A percentile compares a stretch with the other conserved stretches of the same genome.
Conservation (phyloP, 2,888 invertebrate species). For the Pomacea canaliculata region DNA sequence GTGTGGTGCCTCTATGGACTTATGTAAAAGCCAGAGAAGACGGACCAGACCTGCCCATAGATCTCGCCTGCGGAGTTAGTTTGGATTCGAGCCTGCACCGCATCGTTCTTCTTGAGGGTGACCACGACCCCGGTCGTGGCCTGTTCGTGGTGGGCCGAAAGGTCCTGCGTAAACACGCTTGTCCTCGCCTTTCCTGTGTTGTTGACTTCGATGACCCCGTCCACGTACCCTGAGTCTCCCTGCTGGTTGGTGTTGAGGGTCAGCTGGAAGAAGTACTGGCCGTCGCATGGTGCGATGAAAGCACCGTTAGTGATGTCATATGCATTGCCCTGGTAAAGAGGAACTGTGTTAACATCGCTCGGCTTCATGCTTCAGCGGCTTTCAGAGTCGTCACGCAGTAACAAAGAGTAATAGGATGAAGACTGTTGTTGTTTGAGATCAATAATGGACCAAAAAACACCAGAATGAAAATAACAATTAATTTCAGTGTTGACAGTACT, state of each 20-base stretch:
- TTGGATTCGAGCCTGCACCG: conserved; percentile 25
- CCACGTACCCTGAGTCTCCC: conserved; percentile 28
- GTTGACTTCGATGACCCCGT: conserved; percentile 26
- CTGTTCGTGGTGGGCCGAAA: conserved; percentile 21
- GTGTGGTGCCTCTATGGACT: neutral
- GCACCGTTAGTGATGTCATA: conserved; percentile 12
- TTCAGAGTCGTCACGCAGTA: too few species aligned
- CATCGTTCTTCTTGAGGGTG: conserved; percentile 17
- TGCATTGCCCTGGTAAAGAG: conserved; percentile 19
- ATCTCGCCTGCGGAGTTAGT: conserved; percentile 29
- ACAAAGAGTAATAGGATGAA: too few species aligned
- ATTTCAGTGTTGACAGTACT: too few species aligned
- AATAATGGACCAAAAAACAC: too few species aligned
- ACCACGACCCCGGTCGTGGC: conserved; percentile 31
- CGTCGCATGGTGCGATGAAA: conserved; percentile 29
- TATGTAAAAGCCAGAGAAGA: conserved; percentile 32
- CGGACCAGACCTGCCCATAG: conserved; percentile 16
- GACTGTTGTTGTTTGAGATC: too few species aligned
- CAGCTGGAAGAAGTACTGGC: conserved; percentile 33
- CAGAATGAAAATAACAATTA: too few species aligned
- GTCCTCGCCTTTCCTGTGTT: conserved; percentile 24
- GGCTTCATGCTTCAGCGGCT: too few species aligned
- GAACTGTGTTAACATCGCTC: neutral
- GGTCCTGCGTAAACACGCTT: conserved; percentile 21
- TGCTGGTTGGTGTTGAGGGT: conserved; percentile 28